Base-by-base conservation (phyloP, 2,888 invertebrate species). In the Limnephilus lunatus region DNA sequence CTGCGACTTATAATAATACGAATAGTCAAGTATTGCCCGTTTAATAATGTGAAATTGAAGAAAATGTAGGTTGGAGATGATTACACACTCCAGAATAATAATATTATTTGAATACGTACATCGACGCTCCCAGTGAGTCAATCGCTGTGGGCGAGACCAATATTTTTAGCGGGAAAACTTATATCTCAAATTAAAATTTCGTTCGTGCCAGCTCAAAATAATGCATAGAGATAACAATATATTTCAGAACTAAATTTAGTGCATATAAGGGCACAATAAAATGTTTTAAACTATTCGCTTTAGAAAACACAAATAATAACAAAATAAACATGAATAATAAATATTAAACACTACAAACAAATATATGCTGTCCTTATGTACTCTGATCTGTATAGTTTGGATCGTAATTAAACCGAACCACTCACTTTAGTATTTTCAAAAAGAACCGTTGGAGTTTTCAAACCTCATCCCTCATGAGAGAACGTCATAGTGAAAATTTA, bases 51-150 rank as follows among this genome's bases (percentile, higher is more conserved):
- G 7, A 68, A 68, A 25, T 68, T n/a, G 68, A n/a, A 9, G n/a
- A n/a, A n/a, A 68, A 9, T 68, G 9, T 25, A 68, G 25, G 68
- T n/a, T n/a, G n/a, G 25, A 83, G 83, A 35, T 39, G 83, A 83
- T 12, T 83, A 35, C 32, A 11, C 35, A 35, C 32, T 83, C 83
- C 32, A 83, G 25, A 68, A 68, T 68, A 68, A 68, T 68, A 68
- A 25, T 39, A 83, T 44, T 85, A 85, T 85, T 85, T 86, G 35
- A 48, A 44, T 86, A 44, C 85, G 39, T 35, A 87, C 68, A 31
- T 87, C 87, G 87, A 87, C 87, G 87, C 87, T 53, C 87, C 87
- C 87, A 68, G 19, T 87, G 68, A 87, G 87, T 87, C 87, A 87
- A 68, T 53, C 32, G 25, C 12, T 15, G 87, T 87, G 87, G 87